Evolutionary conservation across 2,797 vertebrate genomes (phyloP).

Genomic region (Lateolabrax maculatus): DNA sequence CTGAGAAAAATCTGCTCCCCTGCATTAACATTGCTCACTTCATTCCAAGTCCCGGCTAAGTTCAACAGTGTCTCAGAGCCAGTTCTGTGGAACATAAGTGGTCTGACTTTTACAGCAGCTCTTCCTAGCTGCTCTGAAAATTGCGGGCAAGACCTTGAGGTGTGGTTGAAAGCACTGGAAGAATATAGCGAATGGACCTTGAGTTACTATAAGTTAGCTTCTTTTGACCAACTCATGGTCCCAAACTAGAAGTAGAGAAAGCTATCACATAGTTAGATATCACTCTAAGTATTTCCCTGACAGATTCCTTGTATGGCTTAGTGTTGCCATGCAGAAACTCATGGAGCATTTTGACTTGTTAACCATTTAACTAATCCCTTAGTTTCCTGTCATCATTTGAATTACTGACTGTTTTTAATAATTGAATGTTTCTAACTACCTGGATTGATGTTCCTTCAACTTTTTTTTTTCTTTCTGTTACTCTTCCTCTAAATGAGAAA

Average conservation of each 20-base stretch:
- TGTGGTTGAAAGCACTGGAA: conserved; percentile 6
- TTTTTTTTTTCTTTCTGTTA: background rate
- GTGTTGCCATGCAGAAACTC: background rate
- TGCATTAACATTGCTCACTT: background rate
- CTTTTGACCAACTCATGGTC: background rate
- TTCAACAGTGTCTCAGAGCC: background rate
- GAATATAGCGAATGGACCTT: background rate
- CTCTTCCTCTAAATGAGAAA: background rate
- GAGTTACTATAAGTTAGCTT: background rate
- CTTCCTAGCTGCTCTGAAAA: background rate
- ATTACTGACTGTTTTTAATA: background rate
- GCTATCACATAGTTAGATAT: background rate
- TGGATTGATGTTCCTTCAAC: no score
- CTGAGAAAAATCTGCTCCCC: background rate
- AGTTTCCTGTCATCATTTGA: background rate
- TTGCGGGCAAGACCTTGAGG: background rate
- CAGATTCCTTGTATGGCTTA: background rate
- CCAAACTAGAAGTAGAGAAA: background rate
- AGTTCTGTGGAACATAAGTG: no score
- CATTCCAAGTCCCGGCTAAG: no score
- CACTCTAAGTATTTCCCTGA: background rate
- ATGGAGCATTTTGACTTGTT: no score
- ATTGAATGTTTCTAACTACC: background rate
- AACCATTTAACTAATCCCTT: background rate
- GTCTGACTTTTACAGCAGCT: background rate